Percentiles rank a stretch among this genome's conserved stretches.
Conservation (phyloP, 2,113 vertebrate species). For the Hypanus sabinus region DNA sequence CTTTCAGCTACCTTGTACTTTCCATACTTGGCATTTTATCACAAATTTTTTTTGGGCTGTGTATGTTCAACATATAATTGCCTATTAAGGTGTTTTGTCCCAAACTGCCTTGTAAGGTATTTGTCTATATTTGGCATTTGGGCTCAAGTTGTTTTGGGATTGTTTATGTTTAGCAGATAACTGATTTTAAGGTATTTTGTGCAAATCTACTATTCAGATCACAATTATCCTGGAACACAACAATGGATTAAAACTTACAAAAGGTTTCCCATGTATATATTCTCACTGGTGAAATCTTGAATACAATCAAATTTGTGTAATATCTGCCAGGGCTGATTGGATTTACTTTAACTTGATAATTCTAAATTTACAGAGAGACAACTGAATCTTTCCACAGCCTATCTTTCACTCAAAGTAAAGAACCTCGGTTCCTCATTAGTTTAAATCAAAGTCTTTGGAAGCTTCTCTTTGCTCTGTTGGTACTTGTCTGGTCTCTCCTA, state of each 20-base stretch:
- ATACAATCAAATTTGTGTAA: not conserved
- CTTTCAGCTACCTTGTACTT: not conserved
- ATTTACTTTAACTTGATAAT: not conserved
- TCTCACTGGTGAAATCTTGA: not conserved
- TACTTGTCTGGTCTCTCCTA: not conserved
- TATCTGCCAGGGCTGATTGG: not conserved
- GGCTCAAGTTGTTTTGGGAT: no score
- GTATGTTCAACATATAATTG: not conserved
- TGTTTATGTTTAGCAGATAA: not conserved
- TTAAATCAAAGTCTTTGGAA: no score
- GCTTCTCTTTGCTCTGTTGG: no score
- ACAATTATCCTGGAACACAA: not conserved
- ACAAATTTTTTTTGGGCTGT: not conserved
- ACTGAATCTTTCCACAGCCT: no score
- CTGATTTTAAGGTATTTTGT: slow-evolving; percentile 3
- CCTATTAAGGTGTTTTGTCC: slow-evolving; percentile 3
- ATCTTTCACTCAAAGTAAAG: no score
- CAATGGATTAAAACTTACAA: not conserved
- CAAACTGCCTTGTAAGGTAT: not conserved
- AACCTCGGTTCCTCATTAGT: no score
- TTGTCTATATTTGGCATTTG: no score
- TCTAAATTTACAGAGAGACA: not conserved
- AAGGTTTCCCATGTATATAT: not conserved
- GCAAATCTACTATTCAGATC: not conserved
- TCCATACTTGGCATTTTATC: not conserved